Evolutionary conservation across 2,888 invertebrate species (phyloP), one percentile per base, ranked within the genome.

Genomic region (Lysandra bellargus): DNA sequence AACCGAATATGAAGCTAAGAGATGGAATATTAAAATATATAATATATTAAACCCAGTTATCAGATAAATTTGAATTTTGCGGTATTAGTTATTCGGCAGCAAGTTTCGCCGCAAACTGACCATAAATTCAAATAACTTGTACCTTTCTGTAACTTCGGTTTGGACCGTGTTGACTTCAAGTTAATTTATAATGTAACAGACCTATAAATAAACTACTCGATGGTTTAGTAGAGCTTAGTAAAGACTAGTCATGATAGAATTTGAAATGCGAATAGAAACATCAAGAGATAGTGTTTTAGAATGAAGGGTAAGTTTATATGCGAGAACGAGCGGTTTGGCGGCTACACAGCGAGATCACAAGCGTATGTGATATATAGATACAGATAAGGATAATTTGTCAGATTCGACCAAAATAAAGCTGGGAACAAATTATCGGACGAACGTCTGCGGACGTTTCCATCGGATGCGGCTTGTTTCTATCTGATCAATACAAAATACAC

Each of bases 11-110:
- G 14, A 69, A 33, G 4, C 12, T 69, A 5, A 33, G 1, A 69
- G 69, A 33, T 37, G 33, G 37, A 69, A 69, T 69, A 12, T 33
- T 69, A 69, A 33, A 69, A 69, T 33, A 69, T 17, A 37, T 69
- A 69, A 33, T 69, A 33, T 33, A 61, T n/a, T 30, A 69, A 69
- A 69, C 14, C 69, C 33, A 17, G 69, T 69, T 69, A 69, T 14
- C 69, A 69, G 69, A 69, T 69, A 69, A 69, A 69, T 69, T 69
- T 33, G 69, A 69, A 69, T 69, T 69, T 69, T 69, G 69, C 69
- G 69, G 69, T 69, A 69, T 69, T 69, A 69, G 69, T 69, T 69
- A 37, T 69, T 69, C 69, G 69, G 69, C 33, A 37, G 14, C 69
- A 37, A 69, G 33, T 37, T 69, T 69, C 14, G 33, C 69, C 69